Percentiles rank a stretch among this genome's conserved stretches.
Conservation (phyloP, 2,797 vertebrate genomes). For the Danio choprae region DNA sequence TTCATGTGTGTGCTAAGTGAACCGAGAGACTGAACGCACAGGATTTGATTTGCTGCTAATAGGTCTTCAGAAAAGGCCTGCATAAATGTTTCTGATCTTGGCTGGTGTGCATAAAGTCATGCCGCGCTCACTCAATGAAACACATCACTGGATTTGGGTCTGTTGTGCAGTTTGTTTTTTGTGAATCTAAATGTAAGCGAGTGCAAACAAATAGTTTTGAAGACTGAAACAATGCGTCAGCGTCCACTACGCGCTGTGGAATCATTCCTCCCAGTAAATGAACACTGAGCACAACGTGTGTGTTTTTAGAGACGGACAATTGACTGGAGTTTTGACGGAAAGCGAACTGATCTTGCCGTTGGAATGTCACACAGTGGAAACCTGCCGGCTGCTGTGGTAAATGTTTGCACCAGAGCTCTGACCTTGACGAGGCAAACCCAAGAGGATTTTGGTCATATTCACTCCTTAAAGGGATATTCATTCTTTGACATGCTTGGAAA, state of each 20-base stretch:
- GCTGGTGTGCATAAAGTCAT: conserved; percentile 65
- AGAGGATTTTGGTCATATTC: conserved; percentile 37
- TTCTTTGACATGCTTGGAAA: conserved; percentile 72
- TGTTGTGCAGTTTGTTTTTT: conserved; percentile 68
- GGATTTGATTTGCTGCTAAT: conserved; percentile 82
- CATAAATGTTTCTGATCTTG: conserved; percentile 64
- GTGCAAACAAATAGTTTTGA: conserved; percentile 22
- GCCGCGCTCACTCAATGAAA: conserved; percentile 68
- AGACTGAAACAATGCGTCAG: not conserved
- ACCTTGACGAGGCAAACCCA: conserved; percentile 15
- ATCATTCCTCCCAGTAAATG: conserved; percentile 35
- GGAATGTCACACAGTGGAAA: conserved; percentile 35
- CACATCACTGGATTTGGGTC: conserved; percentile 83
- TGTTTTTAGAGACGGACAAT: conserved; percentile 24
- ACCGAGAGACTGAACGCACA: conserved; percentile 66
- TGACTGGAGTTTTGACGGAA: conserved; percentile 6
- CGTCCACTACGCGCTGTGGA: conserved; percentile 12
- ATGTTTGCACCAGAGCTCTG: conserved; percentile 27
- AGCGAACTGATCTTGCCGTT: not conserved
- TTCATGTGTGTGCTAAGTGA: conserved; percentile 71
- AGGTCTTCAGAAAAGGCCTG: conserved; percentile 66
- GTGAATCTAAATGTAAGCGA: conserved; percentile 63
- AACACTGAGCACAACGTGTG: not conserved
- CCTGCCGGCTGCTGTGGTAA: not conserved
- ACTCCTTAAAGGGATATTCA: conserved; percentile 50